Evolutionary conservation across 2,888 invertebrate genomes (phyloP).

Genomic region (Boloria selene): DNA sequence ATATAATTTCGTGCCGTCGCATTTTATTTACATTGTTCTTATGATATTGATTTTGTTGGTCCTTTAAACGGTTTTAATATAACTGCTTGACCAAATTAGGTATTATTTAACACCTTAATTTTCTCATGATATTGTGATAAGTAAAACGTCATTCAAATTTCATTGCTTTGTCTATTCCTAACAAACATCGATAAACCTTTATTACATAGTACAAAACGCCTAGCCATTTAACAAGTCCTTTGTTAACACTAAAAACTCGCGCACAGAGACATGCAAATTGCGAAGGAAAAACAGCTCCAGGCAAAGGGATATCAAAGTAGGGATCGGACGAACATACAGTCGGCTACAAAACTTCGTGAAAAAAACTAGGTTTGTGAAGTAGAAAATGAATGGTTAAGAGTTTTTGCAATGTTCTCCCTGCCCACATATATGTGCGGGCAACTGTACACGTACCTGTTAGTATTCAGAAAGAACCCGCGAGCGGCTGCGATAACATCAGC

Average conservation of each 20-base stretch:
- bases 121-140: no score
- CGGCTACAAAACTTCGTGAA: constrained; percentile 13
- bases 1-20: no score
- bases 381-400: constrained; percentile 19
- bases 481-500: constrained; percentile 74
- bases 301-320: constrained; percentile 64
- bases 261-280: constrained; percentile 29
- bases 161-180: neutral
- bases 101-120: no score
- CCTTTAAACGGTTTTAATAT: no score
- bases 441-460: constrained; percentile 61
- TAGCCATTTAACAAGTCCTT: constrained; percentile 24
- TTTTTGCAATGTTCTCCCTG: neutral
- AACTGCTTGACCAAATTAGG: no score
- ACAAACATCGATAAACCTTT: constrained; percentile 1
- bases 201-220: constrained; percentile 19
- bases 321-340: constrained; percentile 47
- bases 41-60: no score
- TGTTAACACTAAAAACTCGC: constrained; percentile 9
- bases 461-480: constrained; percentile 79
- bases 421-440: neutral
- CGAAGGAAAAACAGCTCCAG: constrained; percentile 69
- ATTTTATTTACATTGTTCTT: no score
- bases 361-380: constrained; percentile 10
- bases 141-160: neutral